Conservation (phyloP, 2,888 invertebrate species). For the Oegoconia quadripuncta region DNA sequence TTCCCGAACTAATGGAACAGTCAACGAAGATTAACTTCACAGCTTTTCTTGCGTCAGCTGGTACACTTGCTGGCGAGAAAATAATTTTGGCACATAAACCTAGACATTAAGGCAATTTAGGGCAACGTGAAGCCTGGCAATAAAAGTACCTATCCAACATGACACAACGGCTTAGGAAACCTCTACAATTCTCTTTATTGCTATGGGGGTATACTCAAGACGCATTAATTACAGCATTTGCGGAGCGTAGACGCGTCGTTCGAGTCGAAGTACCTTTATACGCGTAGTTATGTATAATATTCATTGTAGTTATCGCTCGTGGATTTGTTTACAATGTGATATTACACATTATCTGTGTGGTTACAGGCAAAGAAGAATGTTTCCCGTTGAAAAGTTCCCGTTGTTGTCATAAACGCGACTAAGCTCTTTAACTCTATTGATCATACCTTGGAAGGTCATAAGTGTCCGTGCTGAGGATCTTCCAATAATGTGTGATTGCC, state of each 20-base stretch:
- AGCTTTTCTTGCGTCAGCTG: no score
- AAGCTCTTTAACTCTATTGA: no score
- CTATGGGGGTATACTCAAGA: constrained; percentile 23
- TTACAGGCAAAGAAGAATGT: no score
- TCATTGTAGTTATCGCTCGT: not conserved
- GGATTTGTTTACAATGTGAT: not conserved
- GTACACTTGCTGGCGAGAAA: not conserved
- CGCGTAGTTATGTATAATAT: not conserved
- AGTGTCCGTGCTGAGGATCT: no score
- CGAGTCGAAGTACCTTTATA: not conserved
- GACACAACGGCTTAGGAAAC: constrained; percentile 4
- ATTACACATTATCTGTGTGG: not conserved
- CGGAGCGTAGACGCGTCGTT: constrained; percentile 9
- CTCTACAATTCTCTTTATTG: constrained; percentile 43
- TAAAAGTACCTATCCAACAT: constrained; percentile 5
- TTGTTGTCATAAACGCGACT: no score
- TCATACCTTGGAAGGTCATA: no score
- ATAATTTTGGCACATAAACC: not conserved
- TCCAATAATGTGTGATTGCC: no score
- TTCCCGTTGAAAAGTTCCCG: no score
- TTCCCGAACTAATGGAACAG: no score
- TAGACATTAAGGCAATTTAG: constrained; percentile 8
- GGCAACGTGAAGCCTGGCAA: constrained; percentile 1
- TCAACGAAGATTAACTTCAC: no score
- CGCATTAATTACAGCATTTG: constrained; percentile 41